Conservation (phyloP, 2,888 invertebrate species). For the Beris chalybata region DNA sequence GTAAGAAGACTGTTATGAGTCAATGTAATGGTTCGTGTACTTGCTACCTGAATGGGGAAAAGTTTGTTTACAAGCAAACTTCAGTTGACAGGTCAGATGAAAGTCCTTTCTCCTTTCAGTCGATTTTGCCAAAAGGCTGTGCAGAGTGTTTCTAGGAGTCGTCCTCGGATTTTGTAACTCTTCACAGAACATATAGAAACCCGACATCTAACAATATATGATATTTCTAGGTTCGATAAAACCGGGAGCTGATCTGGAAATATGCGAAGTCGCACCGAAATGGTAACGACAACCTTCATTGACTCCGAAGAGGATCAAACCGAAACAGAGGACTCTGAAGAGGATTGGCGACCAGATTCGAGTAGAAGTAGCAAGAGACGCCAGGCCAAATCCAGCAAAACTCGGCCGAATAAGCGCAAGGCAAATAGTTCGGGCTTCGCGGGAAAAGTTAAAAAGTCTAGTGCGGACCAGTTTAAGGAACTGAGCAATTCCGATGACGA, state of each 20-base stretch:
- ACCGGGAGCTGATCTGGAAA: background rate
- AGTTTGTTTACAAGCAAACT: too few relatives aligned
- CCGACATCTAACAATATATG: too few relatives aligned
- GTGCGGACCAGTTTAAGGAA: constrained; percentile 7
- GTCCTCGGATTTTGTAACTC: too few relatives aligned
- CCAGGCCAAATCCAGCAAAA: constrained; percentile 3
- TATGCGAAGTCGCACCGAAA: constrained; percentile 56
- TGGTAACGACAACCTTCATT: constrained; percentile 54
- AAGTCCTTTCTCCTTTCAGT: too few relatives aligned
- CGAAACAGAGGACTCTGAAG: constrained; percentile 55
- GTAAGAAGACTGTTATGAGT: too few relatives aligned
- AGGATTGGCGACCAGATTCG: constrained; percentile 54
- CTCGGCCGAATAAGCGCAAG: constrained; percentile 16
- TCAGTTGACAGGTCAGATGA: too few relatives aligned
- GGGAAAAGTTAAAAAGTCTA: constrained; percentile 8
- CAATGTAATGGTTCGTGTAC: too few relatives aligned
- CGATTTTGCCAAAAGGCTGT: too few relatives aligned
- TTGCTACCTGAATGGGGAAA: too few relatives aligned
- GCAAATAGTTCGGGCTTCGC: background rate
- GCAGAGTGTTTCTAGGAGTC: too few relatives aligned
- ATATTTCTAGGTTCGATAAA: too few relatives aligned
- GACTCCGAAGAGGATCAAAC: constrained; percentile 55
- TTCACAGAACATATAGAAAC: too few relatives aligned
- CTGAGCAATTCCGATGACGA: constrained; percentile 27
- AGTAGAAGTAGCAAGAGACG: constrained; percentile 34